A percentile compares a stretch with the other conserved stretches of the same genome.
Conservation (phyloP, 1,140 invertebrate species). For the Semibalanus balanoides region DNA sequence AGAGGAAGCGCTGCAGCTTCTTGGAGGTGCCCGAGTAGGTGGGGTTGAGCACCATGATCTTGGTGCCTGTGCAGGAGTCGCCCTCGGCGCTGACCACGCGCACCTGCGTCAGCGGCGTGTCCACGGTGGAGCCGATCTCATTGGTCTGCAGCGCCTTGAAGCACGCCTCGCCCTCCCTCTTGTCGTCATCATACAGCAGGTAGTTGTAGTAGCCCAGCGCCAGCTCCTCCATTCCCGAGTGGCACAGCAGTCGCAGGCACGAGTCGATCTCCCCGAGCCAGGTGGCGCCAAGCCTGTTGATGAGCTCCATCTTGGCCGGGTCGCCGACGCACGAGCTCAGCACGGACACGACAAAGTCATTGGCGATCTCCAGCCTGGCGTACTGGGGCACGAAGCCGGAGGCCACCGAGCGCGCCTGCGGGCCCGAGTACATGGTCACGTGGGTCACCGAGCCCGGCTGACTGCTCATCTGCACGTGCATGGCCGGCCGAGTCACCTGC, state of each 20-base stretch:
- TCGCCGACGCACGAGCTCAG: conserved; percentile 1
- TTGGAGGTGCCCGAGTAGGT: background rate
- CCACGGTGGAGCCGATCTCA: background rate
- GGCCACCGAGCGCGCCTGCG: background rate
- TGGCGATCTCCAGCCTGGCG: background rate
- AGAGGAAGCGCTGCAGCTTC: conserved; percentile 4
- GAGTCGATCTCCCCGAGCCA: background rate
- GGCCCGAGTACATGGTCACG: background rate
- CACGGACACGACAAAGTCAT: background rate
- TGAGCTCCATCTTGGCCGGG: conserved; percentile 1
- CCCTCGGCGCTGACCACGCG: background rate
- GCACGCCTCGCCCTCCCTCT: background rate
- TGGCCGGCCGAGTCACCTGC: background rate
- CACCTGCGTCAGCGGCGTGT: conserved; percentile 4
- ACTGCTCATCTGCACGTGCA: background rate
- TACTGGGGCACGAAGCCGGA: background rate
- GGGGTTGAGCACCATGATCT: conserved; percentile 5
- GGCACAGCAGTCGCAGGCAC: background rate
- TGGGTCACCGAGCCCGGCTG: background rate
- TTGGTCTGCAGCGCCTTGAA: conserved; percentile 2
- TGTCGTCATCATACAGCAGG: background rate
- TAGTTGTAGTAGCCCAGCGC: conserved; percentile 3
- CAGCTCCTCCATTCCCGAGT: background rate
- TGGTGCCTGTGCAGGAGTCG: background rate
- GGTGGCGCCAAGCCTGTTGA: background rate